Conservation (phyloP, 2,888 invertebrate species). For the Gibbula magus region DNA sequence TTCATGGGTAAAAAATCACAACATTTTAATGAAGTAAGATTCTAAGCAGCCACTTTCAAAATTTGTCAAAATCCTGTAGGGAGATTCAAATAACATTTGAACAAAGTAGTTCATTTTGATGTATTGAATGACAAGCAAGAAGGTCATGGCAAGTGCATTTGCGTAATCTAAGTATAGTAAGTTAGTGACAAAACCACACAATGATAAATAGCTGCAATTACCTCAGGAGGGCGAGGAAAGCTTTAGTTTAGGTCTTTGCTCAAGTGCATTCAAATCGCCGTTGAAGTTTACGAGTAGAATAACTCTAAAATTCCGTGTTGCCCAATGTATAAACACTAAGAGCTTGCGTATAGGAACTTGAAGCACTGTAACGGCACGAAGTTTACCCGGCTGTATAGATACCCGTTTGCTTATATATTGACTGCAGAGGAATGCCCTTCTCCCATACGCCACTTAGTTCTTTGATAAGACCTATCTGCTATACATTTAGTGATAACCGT, state of each 20-base stretch:
- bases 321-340: neutral
- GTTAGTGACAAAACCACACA: neutral
- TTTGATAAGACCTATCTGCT: slow-evolving; percentile 12
- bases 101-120: too few species aligned
- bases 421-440: neutral
- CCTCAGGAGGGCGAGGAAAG: neutral
- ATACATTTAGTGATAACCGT: slow-evolving; percentile 22
- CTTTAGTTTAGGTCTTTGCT: neutral
- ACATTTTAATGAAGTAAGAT: too few species aligned
- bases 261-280: neutral
- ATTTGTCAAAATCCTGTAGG: too few species aligned
- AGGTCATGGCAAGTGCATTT: too few species aligned
- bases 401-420: neutral
- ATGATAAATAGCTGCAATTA: slow-evolving; percentile 1
- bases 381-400: neutral
- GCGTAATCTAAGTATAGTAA: neutral
- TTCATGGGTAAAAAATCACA: too few species aligned
- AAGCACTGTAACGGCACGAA: slow-evolving; percentile 5
- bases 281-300: neutral
- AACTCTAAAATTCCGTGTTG: neutral
- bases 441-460: slow-evolving; percentile 3
- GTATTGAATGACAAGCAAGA: too few species aligned
- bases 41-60: too few species aligned
- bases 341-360: too few species aligned
- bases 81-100: too few species aligned